Percentiles rank a stretch among this genome's conserved stretches.
phyloP scores from a whole-genome alignment of 2,888 invertebrate genomes.

The Drosophila cyrtoloma region DNA sequence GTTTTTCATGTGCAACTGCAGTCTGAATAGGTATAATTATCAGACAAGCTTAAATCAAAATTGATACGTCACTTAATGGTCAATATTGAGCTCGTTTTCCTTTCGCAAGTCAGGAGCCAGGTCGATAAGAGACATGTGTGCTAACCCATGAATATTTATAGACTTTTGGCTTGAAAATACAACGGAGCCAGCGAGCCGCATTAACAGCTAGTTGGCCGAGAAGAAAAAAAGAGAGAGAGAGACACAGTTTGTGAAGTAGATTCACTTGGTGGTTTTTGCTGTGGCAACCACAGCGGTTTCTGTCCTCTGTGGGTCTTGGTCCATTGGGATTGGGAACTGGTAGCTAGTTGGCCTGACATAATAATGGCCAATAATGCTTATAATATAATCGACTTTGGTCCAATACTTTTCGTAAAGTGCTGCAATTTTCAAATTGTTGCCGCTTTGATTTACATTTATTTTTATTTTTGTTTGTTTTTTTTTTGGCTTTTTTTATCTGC shows the following conservation, averaged over 20 bases:
- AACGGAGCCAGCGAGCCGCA: conserved; percentile 36
- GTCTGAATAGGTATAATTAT: not conserved
- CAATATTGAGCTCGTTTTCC: conserved; percentile 43
- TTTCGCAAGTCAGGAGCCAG: conserved; percentile 67
- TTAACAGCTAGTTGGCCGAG: conserved; percentile 13
- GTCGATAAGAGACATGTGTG: conserved; percentile 33
- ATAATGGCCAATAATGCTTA: conserved; percentile 66
- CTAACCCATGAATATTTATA: conserved; percentile 76
- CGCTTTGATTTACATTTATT: conserved; percentile 27
- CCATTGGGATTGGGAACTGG: conserved; percentile 51
- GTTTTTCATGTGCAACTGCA: not conserved
- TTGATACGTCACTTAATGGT: conserved; percentile 21
- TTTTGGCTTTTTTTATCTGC: conserved; percentile 17
- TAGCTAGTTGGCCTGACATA: conserved; percentile 61
- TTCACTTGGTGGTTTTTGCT: not conserved
- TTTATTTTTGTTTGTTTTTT: conserved; percentile 12
- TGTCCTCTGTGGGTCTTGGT: conserved; percentile 32
- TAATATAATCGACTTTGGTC: conserved; percentile 67
- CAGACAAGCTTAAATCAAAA: conserved; percentile 6
- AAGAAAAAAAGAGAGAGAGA: conserved; percentile 7
- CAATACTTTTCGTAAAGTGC: conserved; percentile 47
- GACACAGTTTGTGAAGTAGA: conserved; percentile 63
- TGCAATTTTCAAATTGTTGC: conserved; percentile 63
- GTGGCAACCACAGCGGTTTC: conserved; percentile 34
- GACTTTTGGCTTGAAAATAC: conserved; percentile 56